Evolutionary conservation across 1,140 invertebrate species (phyloP).

Genomic region (Zaprionus gabonicus): DNA sequence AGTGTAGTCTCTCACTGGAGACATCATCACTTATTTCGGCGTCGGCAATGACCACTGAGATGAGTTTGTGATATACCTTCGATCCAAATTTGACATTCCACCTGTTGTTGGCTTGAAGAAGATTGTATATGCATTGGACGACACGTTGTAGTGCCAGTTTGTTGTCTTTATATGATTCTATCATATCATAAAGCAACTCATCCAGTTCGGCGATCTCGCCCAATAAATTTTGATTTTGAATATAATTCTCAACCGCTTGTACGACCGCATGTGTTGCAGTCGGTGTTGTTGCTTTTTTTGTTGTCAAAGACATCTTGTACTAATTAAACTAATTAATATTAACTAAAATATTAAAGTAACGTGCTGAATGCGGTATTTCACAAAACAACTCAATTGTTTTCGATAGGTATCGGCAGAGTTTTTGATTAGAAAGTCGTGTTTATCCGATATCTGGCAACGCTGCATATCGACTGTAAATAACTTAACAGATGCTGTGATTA

Average conservation of each 20-base stretch:
- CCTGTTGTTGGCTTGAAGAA: constrained; percentile 57
- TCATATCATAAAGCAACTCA: constrained; percentile 60
- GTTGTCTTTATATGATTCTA: constrained; percentile 59
- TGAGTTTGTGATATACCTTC: constrained; percentile 65
- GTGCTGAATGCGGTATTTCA: constrained; percentile 27
- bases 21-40: constrained; percentile 21
- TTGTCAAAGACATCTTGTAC: constrained; percentile 46
- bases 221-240: constrained; percentile 69
- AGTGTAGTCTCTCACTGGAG: not conserved
- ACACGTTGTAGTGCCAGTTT: constrained; percentile 56
- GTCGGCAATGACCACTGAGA: constrained; percentile 53
- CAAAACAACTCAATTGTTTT: constrained; percentile 11
- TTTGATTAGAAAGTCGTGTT: not conserved
- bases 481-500: not conserved
- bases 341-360: not conserved
- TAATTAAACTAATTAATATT: not conserved
- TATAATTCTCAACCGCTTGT: constrained; percentile 56
- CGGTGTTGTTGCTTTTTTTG: constrained; percentile 56
- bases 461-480: not conserved
- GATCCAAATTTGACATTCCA: constrained; percentile 65
- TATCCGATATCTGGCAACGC: too few relatives aligned
- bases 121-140: constrained; percentile 60
- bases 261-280: constrained; percentile 64
- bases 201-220: constrained; percentile 67
- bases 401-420: not conserved